These are phyloP conservation scores for Heteromormyrus szaboi DNA, from an alignment of 2,797 vertebrate species.

Conservation along the genomic window DNA sequence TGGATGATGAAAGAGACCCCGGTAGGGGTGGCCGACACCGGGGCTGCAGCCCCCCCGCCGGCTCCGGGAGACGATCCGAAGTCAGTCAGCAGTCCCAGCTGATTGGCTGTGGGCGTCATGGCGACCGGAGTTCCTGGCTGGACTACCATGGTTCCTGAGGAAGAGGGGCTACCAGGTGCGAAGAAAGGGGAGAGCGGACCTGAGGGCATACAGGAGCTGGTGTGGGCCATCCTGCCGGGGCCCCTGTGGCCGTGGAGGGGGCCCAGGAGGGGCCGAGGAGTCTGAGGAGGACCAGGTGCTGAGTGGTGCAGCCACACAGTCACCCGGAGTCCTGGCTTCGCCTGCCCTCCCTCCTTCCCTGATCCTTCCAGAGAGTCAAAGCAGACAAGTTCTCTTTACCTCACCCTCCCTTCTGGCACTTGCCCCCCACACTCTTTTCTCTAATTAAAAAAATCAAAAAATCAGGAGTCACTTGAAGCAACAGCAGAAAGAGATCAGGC, in stretches of 20 bases:
- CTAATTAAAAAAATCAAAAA: background rate
- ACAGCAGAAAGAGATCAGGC: background rate
- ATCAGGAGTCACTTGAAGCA: background rate
- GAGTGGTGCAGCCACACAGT: slow-evolving; percentile 24
- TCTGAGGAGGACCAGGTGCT: slow-evolving; percentile 11
- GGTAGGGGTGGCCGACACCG: slow-evolving; percentile 43
- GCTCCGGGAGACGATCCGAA: slow-evolving; percentile 34
- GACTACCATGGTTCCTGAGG: slow-evolving; percentile 47
- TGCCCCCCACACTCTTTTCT: slow-evolving; percentile 16
- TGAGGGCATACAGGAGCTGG: slow-evolving; percentile 58
- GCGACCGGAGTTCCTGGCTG: slow-evolving; percentile 49
- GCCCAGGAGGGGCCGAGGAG: background rate
- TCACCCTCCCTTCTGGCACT: background rate
- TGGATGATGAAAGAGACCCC: slow-evolving; percentile 86
- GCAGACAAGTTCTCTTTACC: slow-evolving; percentile 35
- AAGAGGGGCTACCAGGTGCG: slow-evolving; percentile 48
- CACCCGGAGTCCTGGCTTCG: slow-evolving; percentile 23
- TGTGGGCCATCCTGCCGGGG: slow-evolving; percentile 57
- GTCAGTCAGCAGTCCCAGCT: slow-evolving; percentile 40
- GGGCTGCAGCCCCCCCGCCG: slow-evolving; percentile 38
- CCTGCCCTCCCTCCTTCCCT: slow-evolving; percentile 35
- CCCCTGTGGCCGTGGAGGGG: slow-evolving; percentile 27
- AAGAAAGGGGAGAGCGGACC: slow-evolving; percentile 53
- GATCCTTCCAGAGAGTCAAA: slow-evolving; percentile 36
- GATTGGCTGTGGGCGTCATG: slow-evolving; percentile 31